Base-by-base conservation (phyloP, 2,797 vertebrate species). In the Cuniculus paca region DNA sequence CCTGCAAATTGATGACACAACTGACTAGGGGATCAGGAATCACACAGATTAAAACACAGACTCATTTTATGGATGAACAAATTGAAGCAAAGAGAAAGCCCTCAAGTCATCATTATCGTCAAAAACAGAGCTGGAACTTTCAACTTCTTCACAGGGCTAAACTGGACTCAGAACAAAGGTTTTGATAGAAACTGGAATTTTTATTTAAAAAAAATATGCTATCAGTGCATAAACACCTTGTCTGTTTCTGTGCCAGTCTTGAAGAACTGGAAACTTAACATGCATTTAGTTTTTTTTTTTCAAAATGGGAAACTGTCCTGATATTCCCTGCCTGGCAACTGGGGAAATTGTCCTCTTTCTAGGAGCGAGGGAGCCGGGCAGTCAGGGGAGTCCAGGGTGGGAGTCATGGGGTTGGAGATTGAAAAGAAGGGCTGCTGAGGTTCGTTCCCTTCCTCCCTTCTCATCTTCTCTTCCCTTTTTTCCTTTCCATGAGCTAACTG, bases 51-150 rank as follows among this genome's bases (percentile, higher is more conserved):
- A 34, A 56, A 95, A 42, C 58, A 60, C 54, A 52, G 63, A 70
- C 16, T 93, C 58, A 74, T 85, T 81, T 90, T 56, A n/a, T 34
- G 61, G 82, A 84, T 52, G 72, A 94, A 74, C 56, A 74, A 79
- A 52, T 24, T 2, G 16, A 83, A 88, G 61, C 58, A 39, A 89
- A 88, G 63, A 13, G 45, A 90, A 88, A 79, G 52, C 9, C 11
- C 42, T 20, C 0, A 0, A 80, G 42, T 82, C 34, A 81, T 63
- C 26, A 42, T 12, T 56, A 39, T 36, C 9, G 6, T 82, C n/a
- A 52, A 36, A 84, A 89, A n/a, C 31, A 56, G 68, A 58, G 36
- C n/a, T 68, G 54, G 45, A 63, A 79, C 19, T 63, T 34, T 36
- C 42, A 28, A 19, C 61, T 92, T 75, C 28, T 84, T 4, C 65